phyloP scores from a whole-genome alignment of 2,797 vertebrate genomes.

The Coluber constrictor region DNA sequence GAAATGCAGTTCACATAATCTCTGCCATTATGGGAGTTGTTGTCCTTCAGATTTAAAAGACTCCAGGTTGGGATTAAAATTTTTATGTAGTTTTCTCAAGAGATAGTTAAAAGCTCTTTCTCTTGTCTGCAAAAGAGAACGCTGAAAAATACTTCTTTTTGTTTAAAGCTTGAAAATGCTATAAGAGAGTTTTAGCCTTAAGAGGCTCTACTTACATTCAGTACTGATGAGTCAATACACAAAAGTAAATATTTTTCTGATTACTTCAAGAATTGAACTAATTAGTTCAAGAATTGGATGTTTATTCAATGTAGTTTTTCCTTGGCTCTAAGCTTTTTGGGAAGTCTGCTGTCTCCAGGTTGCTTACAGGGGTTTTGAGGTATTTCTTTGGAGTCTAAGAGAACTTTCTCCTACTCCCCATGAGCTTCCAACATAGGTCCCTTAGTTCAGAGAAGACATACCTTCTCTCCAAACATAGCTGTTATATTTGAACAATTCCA shows the following conservation, averaged over 20 bases:
- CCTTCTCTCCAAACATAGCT: neutral
- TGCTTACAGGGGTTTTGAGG: neutral
- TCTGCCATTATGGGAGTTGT: neutral
- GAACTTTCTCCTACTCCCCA: neutral
- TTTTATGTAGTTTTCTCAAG: neutral
- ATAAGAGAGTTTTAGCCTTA: neutral
- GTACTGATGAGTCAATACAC: neutral
- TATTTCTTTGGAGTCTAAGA: neutral
- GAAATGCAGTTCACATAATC: neutral
- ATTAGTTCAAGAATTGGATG: neutral
- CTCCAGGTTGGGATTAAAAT: neutral
- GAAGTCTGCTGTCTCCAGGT: neutral
- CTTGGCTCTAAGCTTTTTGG: neutral
- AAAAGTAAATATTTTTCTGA: neutral
- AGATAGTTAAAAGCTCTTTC: no score
- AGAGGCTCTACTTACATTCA: neutral
- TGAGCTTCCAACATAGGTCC: neutral
- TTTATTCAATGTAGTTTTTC: neutral
- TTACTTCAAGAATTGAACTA: neutral
- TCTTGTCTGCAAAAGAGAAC: neutral
- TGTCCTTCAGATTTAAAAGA: neutral
- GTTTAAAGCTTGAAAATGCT: neutral
- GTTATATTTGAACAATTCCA: neutral
- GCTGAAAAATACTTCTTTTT: neutral
- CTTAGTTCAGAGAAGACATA: neutral